Evolutionary conservation across 1,140 invertebrate species (phyloP), one percentile per base, ranked within the genome.

Genomic region (Nylanderia fulva): DNA sequence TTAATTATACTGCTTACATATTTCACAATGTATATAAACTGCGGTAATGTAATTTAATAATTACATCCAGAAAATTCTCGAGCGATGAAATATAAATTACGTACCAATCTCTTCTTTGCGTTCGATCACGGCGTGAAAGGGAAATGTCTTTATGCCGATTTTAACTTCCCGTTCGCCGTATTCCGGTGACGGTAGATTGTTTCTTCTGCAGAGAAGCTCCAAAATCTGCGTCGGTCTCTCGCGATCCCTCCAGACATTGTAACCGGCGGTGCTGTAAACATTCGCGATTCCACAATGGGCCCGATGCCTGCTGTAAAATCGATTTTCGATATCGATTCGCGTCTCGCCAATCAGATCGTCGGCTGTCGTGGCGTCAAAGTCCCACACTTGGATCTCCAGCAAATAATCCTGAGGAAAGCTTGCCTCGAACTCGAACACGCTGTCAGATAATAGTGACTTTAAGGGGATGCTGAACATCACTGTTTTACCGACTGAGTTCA

Each of bases 261-360:
- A 97, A 3, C 98, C 98, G 0, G 85, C 91, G 63, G 95, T 96
- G 77, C 96, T 96, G 92, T 98, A 99, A 91, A 96, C 96, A 24
- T 94, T 94, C 0, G 97, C 91, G 21, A 99, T 93, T 0, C 98
- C 98, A 91, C 98, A 98, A 7, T 96, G 95, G 0, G 97, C 98
- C 60, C 97, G 95, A 91, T 98, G 97, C 87, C 95, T 96, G 13
- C 96, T 97, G 91, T 97, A 98, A 92, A 97, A 98, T 83, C 98
- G 96, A 94, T 98, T 98, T 95, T 99, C 98, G 29, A 99, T 94
- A 92, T 99, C 98, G 74, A 99, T 97, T 88, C 95, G 96, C 0
- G 98, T 99, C 89, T 97, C 96, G 0, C 98, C 98, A 86, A 99
- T 98, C 2, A 98, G 92, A 91, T 98, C 97, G 92, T 98, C 97